Evolutionary conservation across 2,113 vertebrate species (phyloP).

Genomic region (Rhynchomys soricoides): DNA sequence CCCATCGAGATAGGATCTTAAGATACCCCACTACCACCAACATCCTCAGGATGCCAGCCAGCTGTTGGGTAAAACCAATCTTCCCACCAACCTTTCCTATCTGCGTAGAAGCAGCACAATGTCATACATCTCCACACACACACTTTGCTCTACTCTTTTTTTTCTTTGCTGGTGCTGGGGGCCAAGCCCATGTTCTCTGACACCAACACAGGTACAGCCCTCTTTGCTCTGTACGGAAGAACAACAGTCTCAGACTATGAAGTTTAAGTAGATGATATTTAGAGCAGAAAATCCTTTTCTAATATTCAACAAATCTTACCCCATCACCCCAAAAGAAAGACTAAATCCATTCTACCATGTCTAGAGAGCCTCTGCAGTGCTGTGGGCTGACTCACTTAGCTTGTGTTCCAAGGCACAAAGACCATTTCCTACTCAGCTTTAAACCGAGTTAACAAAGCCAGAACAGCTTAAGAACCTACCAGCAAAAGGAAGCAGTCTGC

Average conservation of each 20-base stretch:
- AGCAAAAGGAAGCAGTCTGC: constrained; percentile 96
- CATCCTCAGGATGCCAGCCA: not conserved
- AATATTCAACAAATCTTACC: not conserved
- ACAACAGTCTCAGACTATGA: not conserved
- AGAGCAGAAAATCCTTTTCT: not conserved
- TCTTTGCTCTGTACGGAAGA: constrained; percentile 4
- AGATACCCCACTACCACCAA: not conserved
- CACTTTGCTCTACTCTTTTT: not conserved
- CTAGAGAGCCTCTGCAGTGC: not conserved
- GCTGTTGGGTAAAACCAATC: not conserved
- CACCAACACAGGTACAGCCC: not conserved
- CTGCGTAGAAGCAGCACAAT: not conserved
- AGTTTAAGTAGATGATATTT: not conserved
- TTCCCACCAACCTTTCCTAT: not conserved
- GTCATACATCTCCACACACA: rapidly evolving
- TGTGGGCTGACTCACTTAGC: not conserved
- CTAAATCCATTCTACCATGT: not conserved
- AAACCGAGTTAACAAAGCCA: constrained; percentile 3
- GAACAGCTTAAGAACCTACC: constrained; percentile 85
- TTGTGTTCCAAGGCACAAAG: not conserved
- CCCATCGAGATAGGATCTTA: not conserved
- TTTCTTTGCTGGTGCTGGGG: not conserved
- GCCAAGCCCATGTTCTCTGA: not conserved
- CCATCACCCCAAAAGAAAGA: not conserved
- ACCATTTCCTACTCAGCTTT: constrained; percentile 38